Percentiles rank a stretch among this genome's conserved stretches.
These are phyloP conservation scores for Pandemis corylana DNA, from an alignment of 2,888 invertebrate species.

Conservation along the genomic window DNA sequence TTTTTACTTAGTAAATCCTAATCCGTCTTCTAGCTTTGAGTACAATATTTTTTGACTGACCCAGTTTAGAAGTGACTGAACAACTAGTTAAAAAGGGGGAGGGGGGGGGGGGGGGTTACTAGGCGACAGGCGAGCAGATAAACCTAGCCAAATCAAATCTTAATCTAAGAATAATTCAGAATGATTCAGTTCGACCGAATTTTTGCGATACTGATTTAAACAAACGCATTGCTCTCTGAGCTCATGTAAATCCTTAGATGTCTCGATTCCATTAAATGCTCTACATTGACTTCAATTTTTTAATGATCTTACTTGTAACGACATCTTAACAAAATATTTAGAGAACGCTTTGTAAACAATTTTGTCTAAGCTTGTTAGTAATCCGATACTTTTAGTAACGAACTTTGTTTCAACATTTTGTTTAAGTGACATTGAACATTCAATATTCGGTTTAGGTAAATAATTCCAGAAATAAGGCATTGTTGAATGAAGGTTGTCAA, in stretches of 20 bases:
- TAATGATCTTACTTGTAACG: neutral
- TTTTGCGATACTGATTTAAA: neutral
- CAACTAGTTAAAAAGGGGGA: no score
- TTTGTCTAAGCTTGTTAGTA: conserved; percentile 9
- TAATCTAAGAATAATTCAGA: neutral
- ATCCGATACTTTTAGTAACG: neutral
- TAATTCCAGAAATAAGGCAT: neutral
- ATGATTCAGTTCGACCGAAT: neutral
- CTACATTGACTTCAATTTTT: neutral
- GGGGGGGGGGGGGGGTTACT: no score
- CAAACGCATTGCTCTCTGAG: no score
- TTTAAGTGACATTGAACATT: neutral
- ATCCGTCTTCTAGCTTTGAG: no score
- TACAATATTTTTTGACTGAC: no score
- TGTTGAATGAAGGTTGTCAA: neutral
- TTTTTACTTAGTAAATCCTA: no score
- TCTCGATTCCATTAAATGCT: no score
- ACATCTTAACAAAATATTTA: neutral
- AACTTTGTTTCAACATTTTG: neutral
- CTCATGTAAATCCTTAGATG: no score
- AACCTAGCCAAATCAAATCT: neutral
- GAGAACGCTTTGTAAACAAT: neutral
- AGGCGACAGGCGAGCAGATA: neutral
- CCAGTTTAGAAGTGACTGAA: no score
- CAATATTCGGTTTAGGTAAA: conserved; percentile 5